A percentile compares a stretch with the other conserved stretches of the same genome.
phyloP scores from a whole-genome alignment of 2,888 invertebrate genomes.

The Amorpha juglandis region DNA sequence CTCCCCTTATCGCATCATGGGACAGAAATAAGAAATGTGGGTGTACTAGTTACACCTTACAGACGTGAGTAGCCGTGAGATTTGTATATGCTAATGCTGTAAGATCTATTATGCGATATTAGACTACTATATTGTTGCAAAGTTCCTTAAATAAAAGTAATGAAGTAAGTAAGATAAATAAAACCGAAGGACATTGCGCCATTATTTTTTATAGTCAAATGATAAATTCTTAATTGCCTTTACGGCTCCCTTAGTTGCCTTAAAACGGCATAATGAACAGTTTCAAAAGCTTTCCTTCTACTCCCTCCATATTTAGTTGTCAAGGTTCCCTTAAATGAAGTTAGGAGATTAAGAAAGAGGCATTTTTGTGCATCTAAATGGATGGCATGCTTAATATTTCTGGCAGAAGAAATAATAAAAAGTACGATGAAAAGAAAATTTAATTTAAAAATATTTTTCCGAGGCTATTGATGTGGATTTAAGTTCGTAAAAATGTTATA shows the following conservation, averaged over 20 bases:
- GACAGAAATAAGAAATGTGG: too few species aligned
- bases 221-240: slow-evolving; percentile 59
- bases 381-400: background rate
- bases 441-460: slow-evolving; percentile 7
- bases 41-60: too few species aligned
- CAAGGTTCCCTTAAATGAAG: slow-evolving; percentile 5
- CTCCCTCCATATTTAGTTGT: slow-evolving; percentile 38
- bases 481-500: background rate
- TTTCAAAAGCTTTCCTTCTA: slow-evolving; percentile 55
- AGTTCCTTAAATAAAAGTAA: too few species aligned
- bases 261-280: slow-evolving; percentile 62
- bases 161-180: too few species aligned
- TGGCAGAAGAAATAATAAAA: slow-evolving; percentile 1
- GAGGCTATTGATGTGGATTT: slow-evolving; percentile 1
- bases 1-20: too few species aligned
- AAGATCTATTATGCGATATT: too few species aligned
- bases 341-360: too few species aligned
- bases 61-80: too few species aligned
- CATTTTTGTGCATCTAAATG: slow-evolving; percentile 7
- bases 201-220: too few species aligned
- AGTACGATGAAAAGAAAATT: slow-evolving; percentile 17
- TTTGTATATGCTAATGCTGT: too few species aligned
- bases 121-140: too few species aligned
- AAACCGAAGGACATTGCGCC: too few species aligned
- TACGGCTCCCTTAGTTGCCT: slow-evolving; percentile 56